Conservation (phyloP, 1,140 invertebrate species). For the Trigoniulus corallinus region DNA sequence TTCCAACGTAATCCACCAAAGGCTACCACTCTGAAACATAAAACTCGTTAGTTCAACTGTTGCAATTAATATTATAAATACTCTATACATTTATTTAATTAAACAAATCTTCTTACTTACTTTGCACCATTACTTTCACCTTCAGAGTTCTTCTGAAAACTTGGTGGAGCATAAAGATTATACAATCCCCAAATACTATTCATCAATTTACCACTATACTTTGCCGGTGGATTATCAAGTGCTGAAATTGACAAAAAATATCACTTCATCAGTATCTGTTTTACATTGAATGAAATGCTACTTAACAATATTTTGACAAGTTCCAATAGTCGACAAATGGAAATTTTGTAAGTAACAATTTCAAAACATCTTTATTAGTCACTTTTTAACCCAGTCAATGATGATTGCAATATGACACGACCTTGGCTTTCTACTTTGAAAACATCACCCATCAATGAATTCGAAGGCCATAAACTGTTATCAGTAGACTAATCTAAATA, state of each 20-base stretch:
- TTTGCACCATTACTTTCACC: background rate
- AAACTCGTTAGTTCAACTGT: background rate
- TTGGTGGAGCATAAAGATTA: constrained; percentile 41
- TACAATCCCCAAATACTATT: constrained; percentile 78
- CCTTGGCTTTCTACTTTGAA: too few species aligned
- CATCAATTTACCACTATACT: constrained; percentile 73
- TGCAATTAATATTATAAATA: background rate
- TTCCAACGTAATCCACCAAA: background rate
- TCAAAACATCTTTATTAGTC: too few species aligned
- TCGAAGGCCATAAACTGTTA: too few species aligned
- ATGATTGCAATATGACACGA: too few species aligned
- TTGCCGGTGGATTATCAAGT: constrained; percentile 33
- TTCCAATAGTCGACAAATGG: too few species aligned
- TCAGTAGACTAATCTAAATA: too few species aligned
- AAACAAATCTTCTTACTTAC: background rate
- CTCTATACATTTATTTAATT: background rate
- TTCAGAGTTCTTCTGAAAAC: constrained; percentile 8
- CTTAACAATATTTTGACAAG: too few species aligned
- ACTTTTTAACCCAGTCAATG: too few species aligned
- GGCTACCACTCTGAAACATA: background rate
- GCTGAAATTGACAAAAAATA: background rate
- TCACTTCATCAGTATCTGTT: too few species aligned
- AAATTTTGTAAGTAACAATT: too few species aligned
- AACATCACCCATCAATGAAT: too few species aligned
- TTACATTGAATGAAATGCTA: too few species aligned